Conservation (phyloP, 2,113 vertebrate species). For the Sinocyclocheilus anshuiensis region DNA sequence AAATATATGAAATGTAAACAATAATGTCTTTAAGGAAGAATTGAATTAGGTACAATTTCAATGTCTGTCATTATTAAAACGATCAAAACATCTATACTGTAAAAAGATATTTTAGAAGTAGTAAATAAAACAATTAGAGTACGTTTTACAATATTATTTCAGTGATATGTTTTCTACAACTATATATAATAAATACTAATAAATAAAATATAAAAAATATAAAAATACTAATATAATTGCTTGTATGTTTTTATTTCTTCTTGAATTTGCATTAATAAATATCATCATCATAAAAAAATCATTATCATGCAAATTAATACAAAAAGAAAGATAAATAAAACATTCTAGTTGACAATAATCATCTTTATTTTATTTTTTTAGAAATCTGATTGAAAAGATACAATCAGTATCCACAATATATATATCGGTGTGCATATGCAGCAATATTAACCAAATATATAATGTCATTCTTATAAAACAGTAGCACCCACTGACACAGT, state of each 20-base stretch:
- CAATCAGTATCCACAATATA: background rate
- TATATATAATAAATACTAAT: background rate
- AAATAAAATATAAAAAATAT: background rate
- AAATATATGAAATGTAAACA: background rate
- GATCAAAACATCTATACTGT: background rate
- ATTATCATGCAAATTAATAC: background rate
- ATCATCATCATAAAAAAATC: no score
- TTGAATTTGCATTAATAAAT: no score
- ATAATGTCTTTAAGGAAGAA: background rate
- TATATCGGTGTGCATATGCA: background rate
- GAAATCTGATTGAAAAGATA: background rate
- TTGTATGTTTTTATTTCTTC: background rate
- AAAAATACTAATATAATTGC: background rate
- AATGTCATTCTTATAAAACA: background rate
- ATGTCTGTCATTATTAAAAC: background rate
- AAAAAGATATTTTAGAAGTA: background rate
- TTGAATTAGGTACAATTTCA: background rate
- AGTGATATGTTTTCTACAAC: no score
- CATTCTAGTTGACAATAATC: background rate
- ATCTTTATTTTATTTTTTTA: background rate
- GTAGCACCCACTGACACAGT: background rate
- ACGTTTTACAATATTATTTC: no score
- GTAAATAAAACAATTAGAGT: background rate
- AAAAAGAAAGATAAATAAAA: background rate
- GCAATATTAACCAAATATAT: background rate